Percentiles rank a stretch among this genome's conserved stretches.
Evolutionary conservation across 1,140 invertebrate genomes (phyloP).

Genomic region (Solenopsis invicta): DNA sequence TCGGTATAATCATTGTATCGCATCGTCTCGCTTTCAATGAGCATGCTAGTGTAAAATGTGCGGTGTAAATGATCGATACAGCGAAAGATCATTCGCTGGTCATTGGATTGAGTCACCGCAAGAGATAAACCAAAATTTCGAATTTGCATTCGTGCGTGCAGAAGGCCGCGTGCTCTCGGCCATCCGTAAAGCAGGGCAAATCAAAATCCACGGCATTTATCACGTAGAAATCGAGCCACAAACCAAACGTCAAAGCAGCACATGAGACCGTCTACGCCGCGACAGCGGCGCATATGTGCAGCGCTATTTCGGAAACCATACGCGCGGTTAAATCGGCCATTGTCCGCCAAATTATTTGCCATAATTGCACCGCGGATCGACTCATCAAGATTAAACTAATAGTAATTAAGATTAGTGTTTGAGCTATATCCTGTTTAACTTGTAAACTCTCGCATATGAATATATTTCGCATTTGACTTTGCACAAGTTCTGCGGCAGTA

Average conservation of each 20-base stretch:
- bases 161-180: conserved; percentile 30
- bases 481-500: neutral
- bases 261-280: conserved; percentile 14
- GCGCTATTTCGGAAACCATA: conserved; percentile 38
- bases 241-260: conserved; percentile 61
- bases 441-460: conserved; percentile 1
- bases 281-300: neutral
- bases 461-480: conserved; percentile 9
- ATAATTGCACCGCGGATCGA: neutral
- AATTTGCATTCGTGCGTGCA: conserved; percentile 52
- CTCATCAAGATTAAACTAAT: neutral
- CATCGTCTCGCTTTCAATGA: conserved; percentile 9
- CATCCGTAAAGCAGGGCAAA: conserved; percentile 14
- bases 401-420: conserved; percentile 10
- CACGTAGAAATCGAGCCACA: conserved; percentile 60
- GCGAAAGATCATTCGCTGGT: neutral
- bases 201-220: conserved; percentile 41
- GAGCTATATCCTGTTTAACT: neutral
- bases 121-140: conserved; percentile 51
- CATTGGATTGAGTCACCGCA: conserved; percentile 22
- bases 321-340: conserved; percentile 15
- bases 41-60: conserved; percentile 22
- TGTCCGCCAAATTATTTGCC: conserved; percentile 23
- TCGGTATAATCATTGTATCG: conserved; percentile 6
- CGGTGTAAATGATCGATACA: neutral